These are phyloP conservation scores for Triplophysa siluroides DNA, from an alignment of 2,113 vertebrate species.

Conservation along the genomic window DNA sequence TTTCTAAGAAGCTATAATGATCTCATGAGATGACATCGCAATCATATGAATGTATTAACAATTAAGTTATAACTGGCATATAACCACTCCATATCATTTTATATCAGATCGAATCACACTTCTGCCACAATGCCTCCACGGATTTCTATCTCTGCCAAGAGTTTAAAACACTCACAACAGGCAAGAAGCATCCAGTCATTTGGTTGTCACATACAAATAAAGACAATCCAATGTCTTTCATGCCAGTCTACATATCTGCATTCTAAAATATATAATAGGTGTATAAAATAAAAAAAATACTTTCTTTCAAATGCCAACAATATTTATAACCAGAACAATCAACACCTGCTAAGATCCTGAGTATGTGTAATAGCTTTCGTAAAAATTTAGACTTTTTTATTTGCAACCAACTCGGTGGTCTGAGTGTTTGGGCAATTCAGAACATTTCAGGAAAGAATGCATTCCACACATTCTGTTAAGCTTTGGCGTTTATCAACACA, in stretches of 20 bases:
- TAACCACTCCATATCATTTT: not conserved
- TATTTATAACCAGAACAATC: not conserved
- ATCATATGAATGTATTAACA: not conserved
- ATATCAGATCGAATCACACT: not conserved
- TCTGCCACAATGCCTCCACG: not conserved
- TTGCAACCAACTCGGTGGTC: slow-evolving; percentile 1
- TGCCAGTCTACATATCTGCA: no score
- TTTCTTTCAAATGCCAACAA: no score
- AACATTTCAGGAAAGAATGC: slow-evolving; percentile 11
- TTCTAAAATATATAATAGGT: no score
- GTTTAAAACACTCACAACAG: slow-evolving; percentile 10
- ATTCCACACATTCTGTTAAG: slow-evolving; percentile 42
- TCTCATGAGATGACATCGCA: not conserved
- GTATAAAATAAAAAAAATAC: no score
- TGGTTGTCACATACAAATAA: no score
- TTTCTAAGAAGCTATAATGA: not conserved
- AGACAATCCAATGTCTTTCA: no score
- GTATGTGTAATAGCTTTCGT: not conserved
- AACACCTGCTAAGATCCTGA: not conserved
- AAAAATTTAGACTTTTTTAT: not conserved
- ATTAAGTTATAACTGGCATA: not conserved
- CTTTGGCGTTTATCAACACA: slow-evolving; percentile 30
- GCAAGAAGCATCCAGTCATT: no score
- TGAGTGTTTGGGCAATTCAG: slow-evolving; percentile 28
- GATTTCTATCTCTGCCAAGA: not conserved